A percentile compares a stretch with the other conserved stretches of the same genome.
These are phyloP conservation scores for Drosophila picticornis DNA, from an alignment of 2,888 invertebrate species.

Conservation along the genomic window DNA sequence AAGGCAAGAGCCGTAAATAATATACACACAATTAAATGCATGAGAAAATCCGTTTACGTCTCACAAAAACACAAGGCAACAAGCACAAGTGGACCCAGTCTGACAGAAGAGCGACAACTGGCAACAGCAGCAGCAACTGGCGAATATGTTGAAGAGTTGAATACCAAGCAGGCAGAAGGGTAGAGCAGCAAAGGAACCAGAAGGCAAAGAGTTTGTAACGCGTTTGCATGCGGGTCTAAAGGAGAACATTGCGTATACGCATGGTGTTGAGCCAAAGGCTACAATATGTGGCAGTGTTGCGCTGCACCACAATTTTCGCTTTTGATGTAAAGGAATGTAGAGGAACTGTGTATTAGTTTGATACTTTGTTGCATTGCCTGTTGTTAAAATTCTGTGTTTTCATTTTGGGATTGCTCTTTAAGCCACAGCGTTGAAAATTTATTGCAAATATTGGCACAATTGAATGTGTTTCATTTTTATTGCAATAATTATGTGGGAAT, in stretches of 20 bases:
- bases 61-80: constrained; percentile 11
- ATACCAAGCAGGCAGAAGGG: background rate
- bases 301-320: constrained; percentile 11
- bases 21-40: constrained; percentile 10
- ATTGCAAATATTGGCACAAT: background rate
- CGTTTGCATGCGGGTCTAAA: constrained; percentile 18
- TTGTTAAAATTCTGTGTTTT: background rate
- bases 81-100: background rate
- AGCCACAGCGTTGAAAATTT: background rate
- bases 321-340: constrained; percentile 6
- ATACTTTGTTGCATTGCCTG: background rate
- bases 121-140: constrained; percentile 7
- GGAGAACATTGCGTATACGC: constrained; percentile 66
- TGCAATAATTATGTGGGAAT: background rate
- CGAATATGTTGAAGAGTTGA: constrained; percentile 22
- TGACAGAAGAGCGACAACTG: background rate
- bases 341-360: background rate
- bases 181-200: background rate
- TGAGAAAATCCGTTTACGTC: background rate
- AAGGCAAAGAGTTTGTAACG: background rate
- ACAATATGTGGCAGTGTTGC: constrained; percentile 39
- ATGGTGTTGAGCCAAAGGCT: constrained; percentile 41
- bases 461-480: background rate
- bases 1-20: constrained; percentile 9
- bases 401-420: background rate